A percentile compares a stretch with the other conserved stretches of the same genome.
Evolutionary conservation across 1,140 invertebrate species (phyloP).

Genomic region (Drosophila obscura): DNA sequence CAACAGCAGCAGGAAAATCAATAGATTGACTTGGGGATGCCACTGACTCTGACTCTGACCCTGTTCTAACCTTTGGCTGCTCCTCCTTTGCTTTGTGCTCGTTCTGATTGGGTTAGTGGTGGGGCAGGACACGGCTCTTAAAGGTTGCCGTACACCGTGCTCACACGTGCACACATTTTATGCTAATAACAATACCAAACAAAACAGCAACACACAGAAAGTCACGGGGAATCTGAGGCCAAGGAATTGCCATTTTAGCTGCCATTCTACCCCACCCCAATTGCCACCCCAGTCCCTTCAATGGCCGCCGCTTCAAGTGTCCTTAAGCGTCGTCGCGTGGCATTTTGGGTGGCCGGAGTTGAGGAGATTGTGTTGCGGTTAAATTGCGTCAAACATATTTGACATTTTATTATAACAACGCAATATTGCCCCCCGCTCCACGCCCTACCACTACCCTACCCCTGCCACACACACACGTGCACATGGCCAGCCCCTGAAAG

Average conservation of each 20-base stretch:
- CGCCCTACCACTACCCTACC: background rate
- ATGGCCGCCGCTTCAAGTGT: conserved; percentile 59
- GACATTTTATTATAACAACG: conserved; percentile 75
- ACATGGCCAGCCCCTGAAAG: background rate
- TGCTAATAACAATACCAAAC: conserved; percentile 67
- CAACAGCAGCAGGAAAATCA: conserved; percentile 45
- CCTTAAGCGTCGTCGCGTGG: conserved; percentile 71
- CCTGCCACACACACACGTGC: conserved; percentile 5
- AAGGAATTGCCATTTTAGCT: conserved; percentile 66
- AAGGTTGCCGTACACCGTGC: too few relatives aligned
- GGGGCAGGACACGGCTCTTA: too few relatives aligned
- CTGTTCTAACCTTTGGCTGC: too few relatives aligned
- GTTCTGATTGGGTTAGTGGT: conserved; percentile 16
- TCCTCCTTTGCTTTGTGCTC: background rate
- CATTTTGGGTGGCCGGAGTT: conserved; percentile 31
- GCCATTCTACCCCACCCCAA: conserved; percentile 31
- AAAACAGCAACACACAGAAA: conserved; percentile 10
- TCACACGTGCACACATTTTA: conserved; percentile 63
- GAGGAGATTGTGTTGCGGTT: conserved; percentile 74
- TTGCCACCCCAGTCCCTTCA: conserved; percentile 13
- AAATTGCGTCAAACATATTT: conserved; percentile 82
- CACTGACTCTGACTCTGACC: too few relatives aligned
- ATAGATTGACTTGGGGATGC: conserved; percentile 50
- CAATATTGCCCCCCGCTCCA: conserved; percentile 37
- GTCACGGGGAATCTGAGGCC: conserved; percentile 42